Conservation (phyloP, 2,888 invertebrate genomes). For the Griposia aprilina region DNA sequence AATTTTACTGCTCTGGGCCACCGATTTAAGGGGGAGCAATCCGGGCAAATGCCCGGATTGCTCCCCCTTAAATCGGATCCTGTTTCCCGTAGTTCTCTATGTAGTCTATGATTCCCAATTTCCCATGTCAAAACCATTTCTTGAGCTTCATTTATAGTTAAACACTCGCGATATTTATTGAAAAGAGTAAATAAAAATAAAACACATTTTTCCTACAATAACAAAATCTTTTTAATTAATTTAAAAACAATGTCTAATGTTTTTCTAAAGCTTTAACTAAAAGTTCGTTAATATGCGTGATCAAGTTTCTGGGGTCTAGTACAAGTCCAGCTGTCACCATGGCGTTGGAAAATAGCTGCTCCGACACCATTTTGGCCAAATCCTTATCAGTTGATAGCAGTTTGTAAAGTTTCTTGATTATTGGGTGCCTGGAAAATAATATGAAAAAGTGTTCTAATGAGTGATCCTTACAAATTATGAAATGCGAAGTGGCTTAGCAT, state of each 20-base stretch:
- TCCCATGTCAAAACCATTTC: background rate
- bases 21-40: no score
- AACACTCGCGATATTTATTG: background rate
- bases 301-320: slow-evolving; percentile 96
- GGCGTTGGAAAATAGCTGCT: slow-evolving; percentile 98
- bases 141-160: background rate
- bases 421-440: slow-evolving; percentile 92
- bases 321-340: slow-evolving; percentile 98
- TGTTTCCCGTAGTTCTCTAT: no score
- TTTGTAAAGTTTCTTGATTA: slow-evolving; percentile 96
- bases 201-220: slow-evolving; percentile 20
- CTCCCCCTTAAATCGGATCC: no score
- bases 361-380: slow-evolving; percentile 95
- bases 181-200: slow-evolving; percentile 18
- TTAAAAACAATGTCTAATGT: slow-evolving; percentile 81
- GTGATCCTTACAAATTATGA: background rate
- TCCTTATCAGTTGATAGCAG: slow-evolving; percentile 94
- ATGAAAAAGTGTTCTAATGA: background rate
- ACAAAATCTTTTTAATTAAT: slow-evolving; percentile 31
- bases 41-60: no score
- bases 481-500: background rate
- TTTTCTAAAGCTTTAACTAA: slow-evolving; percentile 95
- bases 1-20: no score
- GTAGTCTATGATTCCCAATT: no score
- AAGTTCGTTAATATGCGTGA: slow-evolving; percentile 96